phyloP scores from a whole-genome alignment of 2,113 vertebrate species.

The Piliocolobus tephrosceles region DNA sequence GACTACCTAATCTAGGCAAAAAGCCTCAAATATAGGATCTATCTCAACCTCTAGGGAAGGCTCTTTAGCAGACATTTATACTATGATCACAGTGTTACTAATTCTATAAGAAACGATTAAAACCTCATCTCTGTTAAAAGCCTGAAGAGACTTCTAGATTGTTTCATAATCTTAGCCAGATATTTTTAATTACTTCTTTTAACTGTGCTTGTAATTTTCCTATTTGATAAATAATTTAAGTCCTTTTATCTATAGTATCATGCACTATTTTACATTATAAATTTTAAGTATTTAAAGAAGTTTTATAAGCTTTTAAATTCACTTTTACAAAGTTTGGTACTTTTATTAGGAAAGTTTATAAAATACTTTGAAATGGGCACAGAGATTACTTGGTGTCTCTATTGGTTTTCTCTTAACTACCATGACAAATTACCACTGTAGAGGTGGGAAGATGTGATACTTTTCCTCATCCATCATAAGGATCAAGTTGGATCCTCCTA shows the following conservation, averaged over 20 bases:
- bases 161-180: background rate
- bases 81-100: background rate
- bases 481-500: background rate
- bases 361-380: background rate
- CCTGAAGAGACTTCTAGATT: background rate
- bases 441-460: fast-evolving
- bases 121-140: background rate
- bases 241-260: background rate
- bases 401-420: background rate
- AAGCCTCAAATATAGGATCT: background rate
- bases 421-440: background rate
- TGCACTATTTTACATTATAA: background rate
- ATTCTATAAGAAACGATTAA: background rate
- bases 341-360: background rate
- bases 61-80: background rate
- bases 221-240: slow-evolving; percentile 20
- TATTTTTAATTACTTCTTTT: slow-evolving; percentile 9
- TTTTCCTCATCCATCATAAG: background rate
- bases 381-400: background rate
- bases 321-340: background rate
- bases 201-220: background rate
- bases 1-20: background rate
- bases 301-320: background rate
- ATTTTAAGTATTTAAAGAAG: background rate
- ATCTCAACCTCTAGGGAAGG: background rate